Base-by-base conservation (phyloP, 2,113 vertebrate genomes). In the Ciconia boyciana region DNA sequence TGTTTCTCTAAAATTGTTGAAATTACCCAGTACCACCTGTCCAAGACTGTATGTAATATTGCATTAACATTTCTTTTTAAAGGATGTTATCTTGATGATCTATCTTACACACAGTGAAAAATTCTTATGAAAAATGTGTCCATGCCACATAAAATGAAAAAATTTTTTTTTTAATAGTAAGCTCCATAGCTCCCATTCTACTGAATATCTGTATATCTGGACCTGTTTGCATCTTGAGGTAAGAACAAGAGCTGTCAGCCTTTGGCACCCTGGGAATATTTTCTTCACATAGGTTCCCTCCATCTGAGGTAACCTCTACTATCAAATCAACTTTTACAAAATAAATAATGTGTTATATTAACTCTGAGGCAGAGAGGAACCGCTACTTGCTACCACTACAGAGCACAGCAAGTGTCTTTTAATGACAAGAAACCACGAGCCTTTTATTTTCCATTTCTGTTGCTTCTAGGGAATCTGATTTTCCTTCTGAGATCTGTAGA, bases 131-230 rank as follows among this genome's bases (percentile, higher is more conserved):
- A 79, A 86, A 80, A 87, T 44, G 1, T 43, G 76, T 29, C 13
- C 5, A 29, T 54, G 31, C 4, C 10, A 66, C 20, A 22, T 11
- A 51, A 89, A 64, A 21, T 43, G 9, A 4, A 22, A 69, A 65
- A 81, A 51, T 7, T 2, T 0, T 0, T 49, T 44, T 85, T 41
- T 89, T 5, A 57, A 66, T 18, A 52, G 2, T 8, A 62, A 58
- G 15, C 6, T 49, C 25, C 13, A 36, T 31, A 71, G 15, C 5
- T 83, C 24, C 21, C 6, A 49, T 64, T 26, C 13, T 83, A 16
- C 31, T 68, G 39, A 26, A 54, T 68, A 61, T 34, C 9, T 72
- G 54, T 15, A 29, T 61, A 24, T 52, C 43, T 49, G 20, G 7
- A 4, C 18, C 34, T 66, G 13, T 76, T 80, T 71, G 4, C 18